Evolutionary conservation across 2,888 invertebrate species (phyloP).

Genomic region (Temnothorax ravouxi): DNA sequence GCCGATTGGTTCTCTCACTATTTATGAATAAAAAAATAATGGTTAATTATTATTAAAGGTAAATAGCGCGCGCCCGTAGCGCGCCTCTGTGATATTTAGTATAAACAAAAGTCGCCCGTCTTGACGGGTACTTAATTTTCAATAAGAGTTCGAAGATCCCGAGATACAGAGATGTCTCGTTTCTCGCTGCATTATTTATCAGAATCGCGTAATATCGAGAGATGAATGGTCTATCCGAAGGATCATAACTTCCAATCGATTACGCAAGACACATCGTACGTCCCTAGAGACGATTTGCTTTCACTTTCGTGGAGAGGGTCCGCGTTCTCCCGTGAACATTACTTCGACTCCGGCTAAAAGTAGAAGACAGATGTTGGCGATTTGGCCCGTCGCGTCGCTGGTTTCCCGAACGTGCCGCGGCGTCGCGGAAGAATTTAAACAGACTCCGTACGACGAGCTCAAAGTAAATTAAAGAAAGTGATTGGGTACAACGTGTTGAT

Average conservation of each 20-base stretch:
- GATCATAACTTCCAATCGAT: conserved; percentile 31
- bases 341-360: neutral
- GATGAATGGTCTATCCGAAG: neutral
- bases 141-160: neutral
- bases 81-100: too few species aligned
- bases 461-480: conserved; percentile 50
- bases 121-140: neutral
- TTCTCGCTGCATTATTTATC: neutral
- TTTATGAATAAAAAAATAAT: too few species aligned
- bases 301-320: conserved; percentile 24
- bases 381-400: neutral
- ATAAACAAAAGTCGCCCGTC: neutral
- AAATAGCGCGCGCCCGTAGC: too few species aligned
- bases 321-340: conserved; percentile 5
- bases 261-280: conserved; percentile 21
- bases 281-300: conserved; percentile 37
- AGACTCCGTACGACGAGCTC: neutral
- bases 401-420: neutral
- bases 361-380: conserved; percentile 2
- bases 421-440: neutral
- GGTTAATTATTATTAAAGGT: too few species aligned
- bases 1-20: too few species aligned
- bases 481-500: conserved; percentile 7
- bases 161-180: neutral
- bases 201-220: neutral